Percentiles rank a stretch among this genome's conserved stretches.
phyloP scores from a whole-genome alignment of 2,797 vertebrate species.

The Pterois miles region DNA sequence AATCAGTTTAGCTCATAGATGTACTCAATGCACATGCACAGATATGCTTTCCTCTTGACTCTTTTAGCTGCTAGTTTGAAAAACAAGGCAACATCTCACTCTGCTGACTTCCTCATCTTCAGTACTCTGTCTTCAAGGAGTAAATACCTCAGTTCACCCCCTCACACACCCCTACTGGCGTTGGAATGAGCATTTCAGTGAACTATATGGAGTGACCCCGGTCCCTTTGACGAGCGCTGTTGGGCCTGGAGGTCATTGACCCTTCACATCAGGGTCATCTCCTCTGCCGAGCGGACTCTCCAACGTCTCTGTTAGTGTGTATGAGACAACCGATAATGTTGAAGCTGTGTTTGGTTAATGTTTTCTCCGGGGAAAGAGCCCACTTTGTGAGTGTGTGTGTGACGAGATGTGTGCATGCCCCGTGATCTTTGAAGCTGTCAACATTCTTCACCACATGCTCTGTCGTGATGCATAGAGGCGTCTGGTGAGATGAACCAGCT shows the following conservation, averaged over 20 bases:
- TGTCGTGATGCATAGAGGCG: conserved; percentile 61
- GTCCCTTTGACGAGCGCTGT: not conserved
- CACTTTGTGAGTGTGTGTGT: not conserved
- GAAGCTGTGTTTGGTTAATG: conserved; percentile 38
- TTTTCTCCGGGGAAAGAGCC: conserved; percentile 2
- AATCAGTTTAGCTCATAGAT: not conserved
- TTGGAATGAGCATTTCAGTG: conserved; percentile 30
- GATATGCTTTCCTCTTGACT: not conserved
- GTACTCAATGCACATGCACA: not conserved
- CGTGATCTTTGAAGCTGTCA: conserved; percentile 60
- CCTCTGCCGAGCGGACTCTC: not conserved
- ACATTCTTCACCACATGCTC: conserved; percentile 64
- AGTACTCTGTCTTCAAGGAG: conserved; percentile 10
- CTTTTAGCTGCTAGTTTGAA: not conserved
- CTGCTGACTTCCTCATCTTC: not conserved
- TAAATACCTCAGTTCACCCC: conserved; percentile 25
- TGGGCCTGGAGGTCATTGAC: conserved; percentile 35
- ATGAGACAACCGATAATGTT: conserved; percentile 21
- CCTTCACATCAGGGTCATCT: conserved; percentile 37
- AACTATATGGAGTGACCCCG: conserved; percentile 7
- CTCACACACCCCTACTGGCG: not conserved
- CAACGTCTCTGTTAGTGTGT: not conserved
- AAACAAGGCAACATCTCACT: conserved; percentile 7
- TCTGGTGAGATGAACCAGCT: conserved; percentile 71
- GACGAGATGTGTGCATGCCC: not conserved